Evolutionary conservation across 2,797 vertebrate genomes (phyloP).

Genomic region (Macroramphosus scolopax): DNA sequence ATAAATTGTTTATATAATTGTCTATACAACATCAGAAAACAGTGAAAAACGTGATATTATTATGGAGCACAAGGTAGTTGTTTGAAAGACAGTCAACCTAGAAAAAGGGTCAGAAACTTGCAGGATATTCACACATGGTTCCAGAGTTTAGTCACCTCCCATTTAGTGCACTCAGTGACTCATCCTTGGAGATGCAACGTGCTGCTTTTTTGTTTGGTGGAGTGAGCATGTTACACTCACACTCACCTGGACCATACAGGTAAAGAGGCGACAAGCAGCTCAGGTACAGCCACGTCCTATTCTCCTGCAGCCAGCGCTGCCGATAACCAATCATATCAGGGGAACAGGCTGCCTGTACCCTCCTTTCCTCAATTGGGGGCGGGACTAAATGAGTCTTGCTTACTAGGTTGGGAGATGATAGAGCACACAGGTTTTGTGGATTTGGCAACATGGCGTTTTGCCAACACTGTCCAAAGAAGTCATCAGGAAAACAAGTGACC

Average conservation of each 20-base stretch:
- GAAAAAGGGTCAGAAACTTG: neutral
- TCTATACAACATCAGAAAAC: neutral
- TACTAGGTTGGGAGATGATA: slow-evolving; percentile 63
- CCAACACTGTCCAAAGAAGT: slow-evolving; percentile 11
- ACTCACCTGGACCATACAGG: slow-evolving; percentile 75
- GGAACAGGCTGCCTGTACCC: slow-evolving; percentile 66
- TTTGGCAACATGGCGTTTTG: slow-evolving; percentile 37
- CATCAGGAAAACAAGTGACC: neutral
- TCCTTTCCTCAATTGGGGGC: slow-evolving; percentile 64
- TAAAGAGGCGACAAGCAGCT: slow-evolving; percentile 77
- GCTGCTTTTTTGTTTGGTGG: slow-evolving; percentile 39
- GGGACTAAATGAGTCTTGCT: slow-evolving; percentile 53
- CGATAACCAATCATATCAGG: slow-evolving; percentile 75
- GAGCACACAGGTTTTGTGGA: slow-evolving; percentile 52
- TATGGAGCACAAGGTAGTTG: neutral
- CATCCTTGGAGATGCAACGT: slow-evolving; percentile 9
- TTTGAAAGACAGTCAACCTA: neutral
- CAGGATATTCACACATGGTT: neutral
- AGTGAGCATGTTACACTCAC: slow-evolving; percentile 60
- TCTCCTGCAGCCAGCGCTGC: slow-evolving; percentile 80
- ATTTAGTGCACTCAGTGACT: slow-evolving; percentile 3
- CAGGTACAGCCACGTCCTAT: slow-evolving; percentile 80
- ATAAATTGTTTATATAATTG: no score
- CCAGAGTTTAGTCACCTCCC: slow-evolving; percentile 2
- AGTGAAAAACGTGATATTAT: neutral